A percentile compares a stretch with the other conserved stretches of the same genome.
These are phyloP conservation scores for Ispidina picta DNA, from an alignment of 2,797 vertebrate genomes.

Conservation along the genomic window DNA sequence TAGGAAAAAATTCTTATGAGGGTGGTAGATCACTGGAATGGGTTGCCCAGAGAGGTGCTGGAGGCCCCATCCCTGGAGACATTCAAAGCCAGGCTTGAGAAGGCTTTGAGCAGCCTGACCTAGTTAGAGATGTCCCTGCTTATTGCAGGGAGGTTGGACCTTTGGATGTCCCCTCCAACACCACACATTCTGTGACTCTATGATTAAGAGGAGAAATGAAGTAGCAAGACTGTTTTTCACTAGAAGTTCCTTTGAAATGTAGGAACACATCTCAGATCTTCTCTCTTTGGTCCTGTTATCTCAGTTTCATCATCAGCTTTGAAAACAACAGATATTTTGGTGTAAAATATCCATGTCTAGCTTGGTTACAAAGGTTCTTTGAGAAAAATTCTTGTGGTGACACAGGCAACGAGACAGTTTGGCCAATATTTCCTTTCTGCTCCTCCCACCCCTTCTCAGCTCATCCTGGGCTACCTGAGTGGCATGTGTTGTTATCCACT, in stretches of 20 bases:
- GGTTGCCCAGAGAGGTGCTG: no score
- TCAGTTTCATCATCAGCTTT: not conserved
- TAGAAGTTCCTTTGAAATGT: not conserved
- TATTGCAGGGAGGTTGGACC: no score
- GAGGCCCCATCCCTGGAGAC: no score
- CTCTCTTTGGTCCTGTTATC: not conserved
- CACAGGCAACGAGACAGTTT: rapidly evolving
- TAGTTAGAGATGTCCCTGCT: no score
- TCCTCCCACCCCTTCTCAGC: not conserved
- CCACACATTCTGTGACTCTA: no score
- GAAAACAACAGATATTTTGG: not conserved
- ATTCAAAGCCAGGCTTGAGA: no score
- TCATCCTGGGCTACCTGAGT: constrained; percentile 81
- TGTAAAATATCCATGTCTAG: not conserved
- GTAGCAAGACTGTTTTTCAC: not conserved
- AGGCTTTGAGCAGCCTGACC: no score
- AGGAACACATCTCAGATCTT: not conserved
- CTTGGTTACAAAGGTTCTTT: rapidly evolving
- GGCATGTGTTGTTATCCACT: constrained; percentile 90
- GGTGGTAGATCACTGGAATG: no score
- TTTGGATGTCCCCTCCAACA: no score
- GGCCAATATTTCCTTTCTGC: not conserved
- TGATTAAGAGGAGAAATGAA: not conserved
- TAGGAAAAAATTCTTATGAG: no score
- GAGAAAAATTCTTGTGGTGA: not conserved